Conservation (phyloP, 2,113 vertebrate species). For the Chloebia gouldiae region DNA sequence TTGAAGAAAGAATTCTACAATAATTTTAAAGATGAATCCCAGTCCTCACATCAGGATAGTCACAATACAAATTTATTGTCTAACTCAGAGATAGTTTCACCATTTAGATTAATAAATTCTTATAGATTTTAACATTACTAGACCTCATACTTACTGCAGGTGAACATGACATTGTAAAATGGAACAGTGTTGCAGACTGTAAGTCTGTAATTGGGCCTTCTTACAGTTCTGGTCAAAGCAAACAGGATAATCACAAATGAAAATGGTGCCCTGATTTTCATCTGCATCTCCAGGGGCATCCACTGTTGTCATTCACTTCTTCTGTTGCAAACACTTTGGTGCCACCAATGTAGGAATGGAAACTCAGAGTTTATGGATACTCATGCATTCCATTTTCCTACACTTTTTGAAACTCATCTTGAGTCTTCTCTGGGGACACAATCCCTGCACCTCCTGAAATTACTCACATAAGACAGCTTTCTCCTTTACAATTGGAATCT, state of each 20-base stretch:
- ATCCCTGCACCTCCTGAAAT: not conserved
- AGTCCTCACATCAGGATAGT: not conserved
- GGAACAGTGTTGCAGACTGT: not conserved
- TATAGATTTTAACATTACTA: not conserved
- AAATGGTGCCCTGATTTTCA: not conserved
- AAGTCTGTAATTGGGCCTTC: not conserved
- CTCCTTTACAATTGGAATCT: not conserved
- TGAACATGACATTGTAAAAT: not conserved
- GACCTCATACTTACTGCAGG: not conserved
- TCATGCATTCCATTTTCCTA: not conserved
- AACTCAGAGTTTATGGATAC: not conserved
- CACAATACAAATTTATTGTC: not conserved
- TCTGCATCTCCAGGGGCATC: not conserved
- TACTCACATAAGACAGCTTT: not conserved
- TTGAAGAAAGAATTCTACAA: not conserved
- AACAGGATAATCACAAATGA: not conserved
- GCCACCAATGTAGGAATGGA: not conserved
- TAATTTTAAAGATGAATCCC: not conserved
- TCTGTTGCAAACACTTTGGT: not conserved
- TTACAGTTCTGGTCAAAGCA: not conserved
- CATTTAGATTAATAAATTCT: not conserved
- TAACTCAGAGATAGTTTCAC: not conserved
- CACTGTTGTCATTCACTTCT: not conserved
- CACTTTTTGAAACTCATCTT: not conserved
- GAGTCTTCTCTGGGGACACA: not conserved